These are phyloP conservation scores for Oscheius onirici DNA, from an alignment of 2,888 invertebrate genomes.

Conservation along the genomic window DNA sequence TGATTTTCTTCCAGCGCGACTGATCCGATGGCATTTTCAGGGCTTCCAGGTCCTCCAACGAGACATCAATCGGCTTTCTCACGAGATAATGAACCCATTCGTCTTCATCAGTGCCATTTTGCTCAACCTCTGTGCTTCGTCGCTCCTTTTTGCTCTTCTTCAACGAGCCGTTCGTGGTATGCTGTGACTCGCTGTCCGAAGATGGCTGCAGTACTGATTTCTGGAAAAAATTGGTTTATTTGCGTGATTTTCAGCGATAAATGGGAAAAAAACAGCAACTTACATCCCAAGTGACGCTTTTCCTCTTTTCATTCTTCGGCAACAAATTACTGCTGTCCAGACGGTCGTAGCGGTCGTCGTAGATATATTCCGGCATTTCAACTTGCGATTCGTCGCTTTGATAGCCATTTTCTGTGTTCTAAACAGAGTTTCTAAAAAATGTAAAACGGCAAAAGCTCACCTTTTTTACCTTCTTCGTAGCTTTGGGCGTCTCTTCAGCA, in stretches of 20 bases:
- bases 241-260: not conserved
- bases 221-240: too few species aligned
- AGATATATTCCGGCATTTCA: not conserved
- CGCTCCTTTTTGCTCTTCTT: not conserved
- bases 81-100: conserved; percentile 7
- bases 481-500: not conserved
- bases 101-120: not conserved
- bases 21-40: not conserved
- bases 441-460: not conserved
- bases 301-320: conserved; percentile 2
- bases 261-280: not conserved
- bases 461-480: not conserved
- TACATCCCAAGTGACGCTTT: conserved; percentile 14
- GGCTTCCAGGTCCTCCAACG: not conserved
- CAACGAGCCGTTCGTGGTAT: not conserved
- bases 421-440: not conserved
- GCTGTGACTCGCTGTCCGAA: not conserved
- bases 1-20: not conserved
- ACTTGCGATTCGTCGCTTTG: not conserved
- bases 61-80: conserved; percentile 19
- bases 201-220: not conserved
- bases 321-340: not conserved
- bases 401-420: not conserved
- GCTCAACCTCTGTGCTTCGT: not conserved
- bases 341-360: not conserved